Percentiles rank a stretch among this genome's conserved stretches.
Conservation (phyloP, 2,113 vertebrate species). For the Mastomys coucha region DNA sequence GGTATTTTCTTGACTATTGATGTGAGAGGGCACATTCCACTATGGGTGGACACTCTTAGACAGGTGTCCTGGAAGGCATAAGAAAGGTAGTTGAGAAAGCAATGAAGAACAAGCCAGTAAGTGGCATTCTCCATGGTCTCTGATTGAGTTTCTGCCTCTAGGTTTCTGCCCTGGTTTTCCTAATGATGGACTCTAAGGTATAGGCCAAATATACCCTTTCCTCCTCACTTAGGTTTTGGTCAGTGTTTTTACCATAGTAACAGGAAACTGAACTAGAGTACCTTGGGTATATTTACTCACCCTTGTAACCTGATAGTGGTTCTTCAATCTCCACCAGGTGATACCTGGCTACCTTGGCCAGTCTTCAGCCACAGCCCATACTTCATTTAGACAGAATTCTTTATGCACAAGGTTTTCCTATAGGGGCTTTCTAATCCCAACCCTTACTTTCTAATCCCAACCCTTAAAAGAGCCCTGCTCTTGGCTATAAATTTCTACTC, state of each 20-base stretch:
- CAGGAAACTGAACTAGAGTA: not conserved
- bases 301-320: not conserved
- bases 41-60: not conserved
- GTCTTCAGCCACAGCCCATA: not conserved
- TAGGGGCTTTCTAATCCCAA: not conserved
- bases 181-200: not conserved
- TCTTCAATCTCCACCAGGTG: not conserved
- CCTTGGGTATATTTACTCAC: not conserved
- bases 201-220: not conserved
- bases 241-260: not conserved
- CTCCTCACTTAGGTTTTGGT: not conserved
- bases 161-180: not conserved
- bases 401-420: not conserved
- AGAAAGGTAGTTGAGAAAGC: not conserved
- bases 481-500: not conserved
- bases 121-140: not conserved
- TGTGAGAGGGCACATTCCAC: not conserved
- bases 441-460: not conserved
- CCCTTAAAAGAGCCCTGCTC: not conserved
- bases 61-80: not conserved
- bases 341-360: not conserved
- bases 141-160: not conserved
- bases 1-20: no score
- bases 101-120: not conserved
- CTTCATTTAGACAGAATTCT: not conserved